Base-by-base conservation (phyloP, 1,140 invertebrate species). In the Campoletis sonorensis region DNA sequence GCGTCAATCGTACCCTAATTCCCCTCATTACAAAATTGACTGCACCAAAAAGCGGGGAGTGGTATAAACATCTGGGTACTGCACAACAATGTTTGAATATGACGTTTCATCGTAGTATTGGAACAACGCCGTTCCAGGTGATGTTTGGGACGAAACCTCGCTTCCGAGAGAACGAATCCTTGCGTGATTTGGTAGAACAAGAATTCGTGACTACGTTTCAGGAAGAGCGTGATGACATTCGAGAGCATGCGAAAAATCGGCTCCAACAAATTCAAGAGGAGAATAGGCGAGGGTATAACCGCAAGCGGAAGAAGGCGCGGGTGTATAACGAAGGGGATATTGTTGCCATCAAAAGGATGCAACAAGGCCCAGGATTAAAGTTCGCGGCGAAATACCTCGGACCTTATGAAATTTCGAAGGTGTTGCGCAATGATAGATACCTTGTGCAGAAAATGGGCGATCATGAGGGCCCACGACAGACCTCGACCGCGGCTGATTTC, bases 271-370 rank as follows among this genome's bases (percentile, higher is more conserved):
- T 86, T 18, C 89, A 89, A 72, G 85, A 88, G 61, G 85, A 89
- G 84, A 88, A 90, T 76, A 82, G 21, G 45, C 85, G 82, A 49
- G 80, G 13, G 7, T 88, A 70, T 81, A 87, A 90, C 37, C 71
- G 45, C 27, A 85, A 79, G 54, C 64, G 82, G 13, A 85, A 84
- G 49, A 71, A 79, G 61, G 82, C 80, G 54, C 30, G 16, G 13
- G 80, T 70, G 18, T 87, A 86, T 71, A 16, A 73, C 10, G 67
- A 68, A 3, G 81, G 80, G 3, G 85, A 87, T 51, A 23, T 85
- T 11, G 82, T 85, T 18, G 82, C 81, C 16, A 82, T 85, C n/a
- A n/a, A n/a, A n/a, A 77, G 81, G 18, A 64, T 13, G 11, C 23
- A 64, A 10, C n/a, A 23, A 13, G 61, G 61, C 3, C 71, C 71